phyloP scores from a whole-genome alignment of 2,888 invertebrate species.

The Leucania comma region DNA sequence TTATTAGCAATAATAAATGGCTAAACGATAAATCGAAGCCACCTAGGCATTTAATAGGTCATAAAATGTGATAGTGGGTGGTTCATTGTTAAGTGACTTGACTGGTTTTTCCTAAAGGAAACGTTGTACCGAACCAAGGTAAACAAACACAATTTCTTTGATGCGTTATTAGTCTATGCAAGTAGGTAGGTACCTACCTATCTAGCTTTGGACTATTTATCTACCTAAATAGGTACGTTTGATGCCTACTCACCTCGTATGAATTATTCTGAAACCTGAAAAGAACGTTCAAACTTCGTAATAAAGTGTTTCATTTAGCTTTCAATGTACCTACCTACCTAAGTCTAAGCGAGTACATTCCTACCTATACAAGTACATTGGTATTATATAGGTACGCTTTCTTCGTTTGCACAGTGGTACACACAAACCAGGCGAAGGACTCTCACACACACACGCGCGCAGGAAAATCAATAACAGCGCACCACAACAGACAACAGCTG shows the following conservation, averaged over 20 bases:
- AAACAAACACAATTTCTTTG: slow-evolving; percentile 13
- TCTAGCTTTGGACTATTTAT: not conserved
- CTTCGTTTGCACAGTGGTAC: slow-evolving; percentile 45
- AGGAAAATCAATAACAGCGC: slow-evolving; percentile 81
- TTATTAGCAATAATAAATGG: not conserved
- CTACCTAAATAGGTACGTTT: not conserved
- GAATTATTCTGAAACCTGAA: slow-evolving; percentile 6
- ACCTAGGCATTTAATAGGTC: slow-evolving; percentile 25
- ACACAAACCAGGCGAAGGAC: slow-evolving; percentile 68
- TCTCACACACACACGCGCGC: slow-evolving; percentile 70
- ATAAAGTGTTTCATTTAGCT: slow-evolving; percentile 35
- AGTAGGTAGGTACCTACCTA: not conserved
- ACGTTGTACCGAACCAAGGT: slow-evolving; percentile 1
- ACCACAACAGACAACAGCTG: slow-evolving; percentile 73
- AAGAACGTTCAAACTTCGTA: slow-evolving; percentile 2
- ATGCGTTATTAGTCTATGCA: not conserved
- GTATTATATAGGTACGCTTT: slow-evolving; percentile 21
- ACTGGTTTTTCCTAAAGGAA: slow-evolving; percentile 24
- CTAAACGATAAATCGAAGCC: not conserved
- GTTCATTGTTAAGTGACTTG: not conserved
- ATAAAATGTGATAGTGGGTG: slow-evolving; percentile 34
- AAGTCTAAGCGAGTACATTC: not conserved
- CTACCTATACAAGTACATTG: not conserved
- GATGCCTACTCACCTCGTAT: not conserved
- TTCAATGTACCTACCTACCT: slow-evolving; percentile 4